A percentile compares a stretch with the other conserved stretches of the same genome.
These are phyloP conservation scores for Spilogale gracilis DNA, from an alignment of 2,113 vertebrate species.

Conservation along the genomic window DNA sequence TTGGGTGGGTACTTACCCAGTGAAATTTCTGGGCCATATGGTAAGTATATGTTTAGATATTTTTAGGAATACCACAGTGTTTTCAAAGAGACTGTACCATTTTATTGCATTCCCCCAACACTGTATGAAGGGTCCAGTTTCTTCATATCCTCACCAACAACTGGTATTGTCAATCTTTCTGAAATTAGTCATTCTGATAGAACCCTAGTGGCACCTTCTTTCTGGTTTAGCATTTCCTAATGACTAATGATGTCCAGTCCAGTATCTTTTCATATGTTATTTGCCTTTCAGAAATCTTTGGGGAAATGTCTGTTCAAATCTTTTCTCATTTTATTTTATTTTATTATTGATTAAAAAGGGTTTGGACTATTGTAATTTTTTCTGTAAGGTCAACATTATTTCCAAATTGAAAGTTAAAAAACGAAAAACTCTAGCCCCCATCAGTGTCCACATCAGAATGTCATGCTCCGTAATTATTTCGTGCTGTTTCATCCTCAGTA, in stretches of 20 bases:
- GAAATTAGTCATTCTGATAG: neutral
- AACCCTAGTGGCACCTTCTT: neutral
- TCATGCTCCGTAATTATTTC: neutral
- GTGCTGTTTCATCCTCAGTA: neutral
- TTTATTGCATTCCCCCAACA: neutral
- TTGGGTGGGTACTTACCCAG: neutral
- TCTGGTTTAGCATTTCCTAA: neutral
- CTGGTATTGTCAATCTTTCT: neutral
- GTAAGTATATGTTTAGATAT: neutral
- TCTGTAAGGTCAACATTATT: conserved; percentile 50
- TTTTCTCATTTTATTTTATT: conserved; percentile 37
- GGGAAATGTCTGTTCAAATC: neutral
- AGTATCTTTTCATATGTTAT: neutral
- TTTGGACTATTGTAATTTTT: neutral
- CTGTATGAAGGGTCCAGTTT: neutral
- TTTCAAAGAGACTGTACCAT: neutral
- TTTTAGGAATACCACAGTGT: neutral
- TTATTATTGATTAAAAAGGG: neutral
- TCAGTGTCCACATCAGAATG: neutral
- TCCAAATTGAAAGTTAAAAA: neutral
- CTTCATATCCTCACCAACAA: neutral
- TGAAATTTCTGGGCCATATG: neutral
- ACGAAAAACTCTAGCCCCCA: neutral
- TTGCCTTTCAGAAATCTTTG: neutral
- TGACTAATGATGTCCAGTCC: fast-evolving